A percentile compares a stretch with the other conserved stretches of the same genome.
These are phyloP conservation scores for Theropithecus gelada DNA, from an alignment of 2,113 vertebrate genomes.

Conservation along the genomic window DNA sequence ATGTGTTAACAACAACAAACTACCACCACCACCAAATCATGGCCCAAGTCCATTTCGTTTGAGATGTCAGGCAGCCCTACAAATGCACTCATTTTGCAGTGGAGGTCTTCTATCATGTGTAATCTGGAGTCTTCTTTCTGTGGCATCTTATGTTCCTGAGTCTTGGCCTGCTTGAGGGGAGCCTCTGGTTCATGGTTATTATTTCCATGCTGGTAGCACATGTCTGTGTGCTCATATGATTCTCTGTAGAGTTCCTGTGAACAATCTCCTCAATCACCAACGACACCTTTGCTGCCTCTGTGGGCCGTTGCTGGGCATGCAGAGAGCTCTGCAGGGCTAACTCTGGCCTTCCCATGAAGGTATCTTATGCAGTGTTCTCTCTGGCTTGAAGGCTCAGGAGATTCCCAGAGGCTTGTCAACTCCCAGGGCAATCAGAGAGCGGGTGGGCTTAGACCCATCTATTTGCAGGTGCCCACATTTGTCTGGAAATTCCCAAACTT, in stretches of 20 bases:
- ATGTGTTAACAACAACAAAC: fast-evolving
- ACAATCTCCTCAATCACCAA: background rate
- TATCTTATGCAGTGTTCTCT: background rate
- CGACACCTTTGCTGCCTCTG: background rate
- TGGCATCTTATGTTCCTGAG: background rate
- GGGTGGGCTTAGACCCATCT: background rate
- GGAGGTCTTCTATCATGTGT: background rate
- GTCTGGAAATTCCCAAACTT: background rate
- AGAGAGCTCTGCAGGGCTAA: background rate
- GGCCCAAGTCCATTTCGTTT: fast-evolving
- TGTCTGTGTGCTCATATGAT: background rate
- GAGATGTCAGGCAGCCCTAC: too few species aligned
- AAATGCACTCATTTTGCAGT: background rate
- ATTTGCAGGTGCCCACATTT: background rate
- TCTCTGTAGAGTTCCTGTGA: background rate
- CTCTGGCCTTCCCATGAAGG: background rate
- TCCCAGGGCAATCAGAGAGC: background rate
- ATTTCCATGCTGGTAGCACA: background rate
- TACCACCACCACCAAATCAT: fast-evolving
- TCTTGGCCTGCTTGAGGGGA: too few species aligned
- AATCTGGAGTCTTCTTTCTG: background rate
- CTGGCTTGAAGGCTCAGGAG: background rate
- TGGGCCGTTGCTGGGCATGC: fast-evolving
- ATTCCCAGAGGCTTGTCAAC: background rate
- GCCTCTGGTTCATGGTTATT: too few species aligned